These are phyloP conservation scores for Myrmecophaga tridactyla DNA, from an alignment of 2,113 vertebrate species.

Conservation along the genomic window DNA sequence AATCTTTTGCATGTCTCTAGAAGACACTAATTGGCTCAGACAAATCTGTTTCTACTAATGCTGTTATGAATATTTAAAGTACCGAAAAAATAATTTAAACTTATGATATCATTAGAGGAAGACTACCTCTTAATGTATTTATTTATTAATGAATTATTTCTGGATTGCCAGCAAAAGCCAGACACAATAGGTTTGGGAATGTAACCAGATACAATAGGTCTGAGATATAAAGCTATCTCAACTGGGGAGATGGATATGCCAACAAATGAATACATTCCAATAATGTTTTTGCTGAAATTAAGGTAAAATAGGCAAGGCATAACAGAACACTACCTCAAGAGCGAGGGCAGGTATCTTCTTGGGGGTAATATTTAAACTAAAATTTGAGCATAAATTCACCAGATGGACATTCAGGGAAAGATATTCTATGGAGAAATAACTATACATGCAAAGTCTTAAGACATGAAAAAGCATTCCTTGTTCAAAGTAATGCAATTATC, in stretches of 20 bases:
- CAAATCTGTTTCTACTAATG: background rate
- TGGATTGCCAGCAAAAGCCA: background rate
- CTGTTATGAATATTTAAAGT: background rate
- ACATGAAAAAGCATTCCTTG: background rate
- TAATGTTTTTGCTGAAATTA: background rate
- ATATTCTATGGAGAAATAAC: background rate
- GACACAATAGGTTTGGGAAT: background rate
- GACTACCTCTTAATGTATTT: background rate
- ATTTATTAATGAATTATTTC: background rate
- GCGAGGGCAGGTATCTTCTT: background rate
- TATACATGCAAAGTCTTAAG: background rate
- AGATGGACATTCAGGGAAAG: background rate
- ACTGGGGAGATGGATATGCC: background rate
- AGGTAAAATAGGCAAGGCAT: background rate
- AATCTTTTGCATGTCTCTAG: background rate
- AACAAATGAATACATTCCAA: background rate
- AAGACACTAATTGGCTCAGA: background rate
- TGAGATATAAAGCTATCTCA: background rate
- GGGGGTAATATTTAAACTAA: background rate
- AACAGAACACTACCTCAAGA: background rate
- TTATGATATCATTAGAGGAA: background rate
- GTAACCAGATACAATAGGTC: background rate
- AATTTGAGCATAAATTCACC: background rate
- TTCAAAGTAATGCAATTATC: background rate
- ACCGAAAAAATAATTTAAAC: background rate